Evolutionary conservation across 2,888 invertebrate species (phyloP).

Genomic region (Aplocera efformata): DNA sequence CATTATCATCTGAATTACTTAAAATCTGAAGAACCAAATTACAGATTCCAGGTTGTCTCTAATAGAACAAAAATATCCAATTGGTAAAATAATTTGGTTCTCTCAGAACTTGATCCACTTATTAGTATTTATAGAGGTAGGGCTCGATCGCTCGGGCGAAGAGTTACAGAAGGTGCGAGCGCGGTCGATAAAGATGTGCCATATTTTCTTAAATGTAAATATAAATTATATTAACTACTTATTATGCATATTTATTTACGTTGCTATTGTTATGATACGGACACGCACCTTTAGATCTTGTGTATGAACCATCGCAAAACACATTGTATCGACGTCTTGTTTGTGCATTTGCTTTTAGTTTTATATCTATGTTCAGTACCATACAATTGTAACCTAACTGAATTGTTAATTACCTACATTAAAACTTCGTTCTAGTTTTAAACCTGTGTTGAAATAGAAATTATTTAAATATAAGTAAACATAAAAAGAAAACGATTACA

Average conservation of each 20-base stretch:
- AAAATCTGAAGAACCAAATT: constrained; percentile 20
- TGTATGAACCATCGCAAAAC: constrained; percentile 60
- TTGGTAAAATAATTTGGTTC: constrained; percentile 15
- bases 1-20: constrained; percentile 39
- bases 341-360: constrained; percentile 76
- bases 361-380: constrained; percentile 50
- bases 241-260: constrained; percentile 75
- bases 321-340: constrained; percentile 62
- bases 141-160: constrained; percentile 50
- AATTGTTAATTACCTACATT: constrained; percentile 39
- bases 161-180: constrained; percentile 43
- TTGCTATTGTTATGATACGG: constrained; percentile 51
- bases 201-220: constrained; percentile 79
- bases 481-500: constrained; percentile 26
- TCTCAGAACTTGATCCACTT: constrained; percentile 30
- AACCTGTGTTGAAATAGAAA: constrained; percentile 31
- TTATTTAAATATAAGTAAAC: constrained; percentile 32
- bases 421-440: constrained; percentile 35
- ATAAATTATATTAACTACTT: constrained; percentile 71
- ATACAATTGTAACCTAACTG: constrained; percentile 37
- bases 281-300: constrained; percentile 47
- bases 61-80: neutral
- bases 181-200: constrained; percentile 78
- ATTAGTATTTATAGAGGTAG: constrained; percentile 48
- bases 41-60: neutral